A percentile compares a stretch with the other conserved stretches of the same genome.
phyloP scores from a whole-genome alignment of 2,888 invertebrate genomes.

The Theretra japonica region DNA sequence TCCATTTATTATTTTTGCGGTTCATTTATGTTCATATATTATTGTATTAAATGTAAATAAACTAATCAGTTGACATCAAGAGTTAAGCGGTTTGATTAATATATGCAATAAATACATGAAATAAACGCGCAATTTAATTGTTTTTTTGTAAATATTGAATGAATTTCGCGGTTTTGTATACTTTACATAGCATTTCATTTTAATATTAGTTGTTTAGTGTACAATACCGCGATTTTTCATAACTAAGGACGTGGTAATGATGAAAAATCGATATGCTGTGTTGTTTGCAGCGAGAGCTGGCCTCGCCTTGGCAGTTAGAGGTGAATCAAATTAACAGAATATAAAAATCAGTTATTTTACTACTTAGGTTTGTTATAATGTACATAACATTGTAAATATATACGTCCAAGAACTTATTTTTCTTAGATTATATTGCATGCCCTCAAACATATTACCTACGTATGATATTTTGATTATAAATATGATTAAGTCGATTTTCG shows the following conservation, averaged over 20 bases:
- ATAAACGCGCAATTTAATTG: not conserved
- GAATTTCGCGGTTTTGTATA: not conserved
- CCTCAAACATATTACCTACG: too few species aligned
- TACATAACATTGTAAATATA: too few species aligned
- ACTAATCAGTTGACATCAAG: not conserved
- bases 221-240: not conserved
- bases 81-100: not conserved
- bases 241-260: not conserved
- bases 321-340: not conserved
- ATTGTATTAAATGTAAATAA: not conserved
- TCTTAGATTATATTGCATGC: too few species aligned
- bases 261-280: conserved; percentile 6
- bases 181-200: not conserved
- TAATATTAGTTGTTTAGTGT: not conserved
- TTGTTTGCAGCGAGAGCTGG: not conserved
- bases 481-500: too few species aligned
- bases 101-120: not conserved
- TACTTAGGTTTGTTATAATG: not conserved
- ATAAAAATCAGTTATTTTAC: not conserved
- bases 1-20: not conserved
- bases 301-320: not conserved
- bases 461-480: too few species aligned
- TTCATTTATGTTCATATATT: too few species aligned
- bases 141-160: not conserved
- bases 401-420: too few species aligned